Conservation (phyloP, 1,140 invertebrate species). For the Agraylea sexmaculata region DNA sequence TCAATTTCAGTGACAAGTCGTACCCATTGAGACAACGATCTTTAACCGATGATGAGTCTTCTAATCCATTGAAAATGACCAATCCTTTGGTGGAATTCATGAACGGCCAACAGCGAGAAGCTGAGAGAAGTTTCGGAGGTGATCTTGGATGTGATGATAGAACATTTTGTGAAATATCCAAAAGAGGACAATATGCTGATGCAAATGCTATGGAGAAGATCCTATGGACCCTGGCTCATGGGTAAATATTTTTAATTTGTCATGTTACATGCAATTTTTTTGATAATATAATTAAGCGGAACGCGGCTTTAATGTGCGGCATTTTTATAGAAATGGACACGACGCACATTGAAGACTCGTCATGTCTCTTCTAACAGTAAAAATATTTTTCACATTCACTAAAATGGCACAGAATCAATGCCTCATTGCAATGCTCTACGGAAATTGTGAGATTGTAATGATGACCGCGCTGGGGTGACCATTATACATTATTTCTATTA, state of each 20-base stretch:
- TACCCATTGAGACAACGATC: slow-evolving; percentile 19
- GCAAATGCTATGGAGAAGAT: slow-evolving; percentile 13
- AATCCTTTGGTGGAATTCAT: slow-evolving; percentile 5
- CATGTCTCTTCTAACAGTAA: too few species aligned
- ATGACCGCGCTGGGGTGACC: too few species aligned
- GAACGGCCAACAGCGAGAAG: not conserved
- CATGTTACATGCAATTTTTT: too few species aligned
- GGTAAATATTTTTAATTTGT: slow-evolving; percentile 10
- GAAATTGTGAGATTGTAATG: too few species aligned
- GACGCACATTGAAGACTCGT: too few species aligned
- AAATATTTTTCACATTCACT: too few species aligned
- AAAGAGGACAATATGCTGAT: slow-evolving; percentile 11
- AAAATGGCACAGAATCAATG: too few species aligned
- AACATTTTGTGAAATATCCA: slow-evolving; percentile 27
- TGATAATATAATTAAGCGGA: too few species aligned
- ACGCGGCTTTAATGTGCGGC: too few species aligned
- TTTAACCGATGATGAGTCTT: not conserved
- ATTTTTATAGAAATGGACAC: too few species aligned
- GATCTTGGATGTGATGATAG: slow-evolving; percentile 28
- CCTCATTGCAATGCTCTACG: too few species aligned
- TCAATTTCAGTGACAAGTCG: slow-evolving; percentile 16
- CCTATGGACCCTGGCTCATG: slow-evolving; percentile 17
- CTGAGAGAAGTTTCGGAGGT: slow-evolving; percentile 3
- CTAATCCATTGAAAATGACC: not conserved
- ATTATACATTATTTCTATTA: too few species aligned